These are phyloP conservation scores for Drosophila tristis DNA, from an alignment of 1,140 invertebrate species.

Conservation along the genomic window DNA sequence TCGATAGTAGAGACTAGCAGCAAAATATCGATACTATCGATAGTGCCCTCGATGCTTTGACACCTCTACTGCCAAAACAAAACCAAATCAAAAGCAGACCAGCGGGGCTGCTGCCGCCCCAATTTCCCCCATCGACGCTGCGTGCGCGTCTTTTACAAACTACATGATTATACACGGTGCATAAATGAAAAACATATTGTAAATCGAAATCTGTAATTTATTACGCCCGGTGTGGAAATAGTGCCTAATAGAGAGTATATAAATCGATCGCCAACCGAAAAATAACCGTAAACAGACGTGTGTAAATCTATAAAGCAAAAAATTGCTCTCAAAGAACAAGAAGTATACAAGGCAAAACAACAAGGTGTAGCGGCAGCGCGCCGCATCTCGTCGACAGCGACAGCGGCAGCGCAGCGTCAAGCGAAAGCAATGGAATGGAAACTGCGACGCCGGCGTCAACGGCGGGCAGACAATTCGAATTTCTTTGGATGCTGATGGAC, in stretches of 20 bases:
- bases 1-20: too few species aligned
- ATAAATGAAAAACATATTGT: constrained; percentile 20
- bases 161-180: constrained; percentile 2
- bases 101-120: too few species aligned
- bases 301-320: constrained; percentile 13
- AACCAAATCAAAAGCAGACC: too few species aligned
- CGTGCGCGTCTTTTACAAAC: constrained; percentile 13
- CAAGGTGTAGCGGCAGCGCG: constrained; percentile 2
- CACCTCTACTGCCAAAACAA: too few species aligned
- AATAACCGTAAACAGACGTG: constrained; percentile 45
- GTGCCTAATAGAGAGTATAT: neutral
- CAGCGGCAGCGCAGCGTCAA: constrained; percentile 6
- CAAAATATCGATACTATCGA: too few species aligned
- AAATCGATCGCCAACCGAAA: constrained; percentile 9
- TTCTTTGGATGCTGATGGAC: constrained; percentile 49
- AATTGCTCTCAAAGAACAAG: constrained; percentile 4
- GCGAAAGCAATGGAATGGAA: too few species aligned
- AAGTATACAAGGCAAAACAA: constrained; percentile 23
- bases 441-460: constrained; percentile 2
- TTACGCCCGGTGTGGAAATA: too few species aligned
- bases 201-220: neutral
- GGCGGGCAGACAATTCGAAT: constrained; percentile 27
- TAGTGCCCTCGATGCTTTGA: too few species aligned
- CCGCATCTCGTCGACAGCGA: neutral
- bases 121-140: constrained; percentile 1